Evolutionary conservation across 2,888 invertebrate genomes (phyloP).

Genomic region (Geotrupes spiniger): DNA sequence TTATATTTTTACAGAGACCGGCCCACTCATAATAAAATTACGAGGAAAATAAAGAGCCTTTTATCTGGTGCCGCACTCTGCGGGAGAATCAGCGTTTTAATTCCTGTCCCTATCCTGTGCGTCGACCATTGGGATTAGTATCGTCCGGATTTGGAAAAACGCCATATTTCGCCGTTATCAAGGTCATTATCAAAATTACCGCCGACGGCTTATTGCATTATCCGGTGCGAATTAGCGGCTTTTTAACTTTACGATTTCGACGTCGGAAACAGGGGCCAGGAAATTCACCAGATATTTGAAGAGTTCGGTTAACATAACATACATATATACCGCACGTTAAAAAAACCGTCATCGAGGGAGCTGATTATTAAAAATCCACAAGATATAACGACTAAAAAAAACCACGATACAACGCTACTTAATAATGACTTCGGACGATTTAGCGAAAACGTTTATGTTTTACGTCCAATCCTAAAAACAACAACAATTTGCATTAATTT

Average conservation of each 20-base stretch:
- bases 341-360: too few relatives aligned
- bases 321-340: too few relatives aligned
- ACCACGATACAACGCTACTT: too few relatives aligned
- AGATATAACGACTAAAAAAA: too few relatives aligned
- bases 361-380: too few relatives aligned
- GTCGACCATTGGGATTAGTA: conserved; percentile 45
- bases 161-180: conserved; percentile 50
- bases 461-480: too few relatives aligned
- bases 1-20: neutral
- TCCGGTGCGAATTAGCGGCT: conserved; percentile 19
- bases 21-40: conserved; percentile 30
- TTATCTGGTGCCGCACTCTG: conserved; percentile 27
- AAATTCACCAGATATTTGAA: too few relatives aligned
- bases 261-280: too few relatives aligned
- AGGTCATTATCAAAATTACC: conserved; percentile 50
- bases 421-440: too few relatives aligned
- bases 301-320: too few relatives aligned
- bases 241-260: conserved; percentile 19
- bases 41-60: conserved; percentile 33
- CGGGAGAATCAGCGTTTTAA: conserved; percentile 34
- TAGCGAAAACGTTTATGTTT: too few relatives aligned
- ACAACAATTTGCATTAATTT: too few relatives aligned
- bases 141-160: conserved; percentile 47
- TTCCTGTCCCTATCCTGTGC: conserved; percentile 34
- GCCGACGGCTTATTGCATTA: conserved; percentile 20